Conservation (phyloP, 2,888 invertebrate species). For the Caenorhabditis imperialis region DNA sequence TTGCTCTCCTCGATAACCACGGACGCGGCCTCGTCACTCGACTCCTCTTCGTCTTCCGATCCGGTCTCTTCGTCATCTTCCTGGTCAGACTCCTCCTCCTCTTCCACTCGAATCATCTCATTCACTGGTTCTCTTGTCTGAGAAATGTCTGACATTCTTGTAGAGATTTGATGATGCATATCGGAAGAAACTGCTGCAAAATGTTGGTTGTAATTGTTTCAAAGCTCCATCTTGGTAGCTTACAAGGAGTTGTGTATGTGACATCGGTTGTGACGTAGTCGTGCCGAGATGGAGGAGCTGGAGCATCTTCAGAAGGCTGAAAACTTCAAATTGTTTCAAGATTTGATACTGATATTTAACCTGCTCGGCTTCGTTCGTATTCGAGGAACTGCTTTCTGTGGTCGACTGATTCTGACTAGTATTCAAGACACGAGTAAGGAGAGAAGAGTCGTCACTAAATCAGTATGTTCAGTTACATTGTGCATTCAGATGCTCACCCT, state of each 20-base stretch:
- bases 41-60: neutral
- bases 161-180: conserved; percentile 11
- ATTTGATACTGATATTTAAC: too few relatives aligned
- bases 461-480: neutral
- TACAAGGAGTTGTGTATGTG: conserved; percentile 36
- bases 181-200: conserved; percentile 10
- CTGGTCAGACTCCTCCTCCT: neutral
- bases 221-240: conserved; percentile 2
- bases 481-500: conserved; percentile 35
- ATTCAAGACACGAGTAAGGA: conserved; percentile 26
- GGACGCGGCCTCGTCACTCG: neutral
- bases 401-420: conserved; percentile 7
- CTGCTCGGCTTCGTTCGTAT: neutral
- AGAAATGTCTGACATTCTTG: conserved; percentile 8
- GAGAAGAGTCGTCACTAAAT: conserved; percentile 26
- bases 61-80: conserved; percentile 3
- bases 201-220: neutral
- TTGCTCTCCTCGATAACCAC: neutral
- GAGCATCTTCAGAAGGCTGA: neutral
- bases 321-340: neutral
- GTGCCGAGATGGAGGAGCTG: neutral
- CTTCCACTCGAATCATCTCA: neutral
- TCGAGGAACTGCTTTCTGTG: neutral
- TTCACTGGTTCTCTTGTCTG: conserved; percentile 2
- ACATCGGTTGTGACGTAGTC: conserved; percentile 36